Base-by-base conservation (phyloP, 2,888 invertebrate species). In the Lamellibrachia columna region DNA sequence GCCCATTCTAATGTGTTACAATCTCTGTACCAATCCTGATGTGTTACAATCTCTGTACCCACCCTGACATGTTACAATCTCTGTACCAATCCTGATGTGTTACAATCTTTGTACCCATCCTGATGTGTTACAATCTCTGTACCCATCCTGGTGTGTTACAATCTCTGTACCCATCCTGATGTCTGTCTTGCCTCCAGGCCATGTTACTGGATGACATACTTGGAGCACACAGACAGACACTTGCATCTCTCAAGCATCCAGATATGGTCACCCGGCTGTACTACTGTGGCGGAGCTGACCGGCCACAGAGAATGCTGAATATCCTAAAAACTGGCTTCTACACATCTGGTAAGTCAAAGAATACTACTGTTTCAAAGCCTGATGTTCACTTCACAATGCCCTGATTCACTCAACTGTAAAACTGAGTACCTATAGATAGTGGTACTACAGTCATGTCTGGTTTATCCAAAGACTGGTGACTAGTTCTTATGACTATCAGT, bases 291-390 rank as follows among this genome's bases (percentile, higher is more conserved):
- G 94, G 95, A 1, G 93, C 95, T 53, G 95, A 95, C 91, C 94
- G 94, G 92, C 95, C 95, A 9, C 94, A 95, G 11, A 93, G 95
- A 90, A 94, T 95, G 40, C 94, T 94, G 53, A 95, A 95, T n/a
- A 95, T 96, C 60, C 93, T 96, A 11, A 95, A 94, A 90, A 93
- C 94, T 91, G 96, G 96, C 7, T 96, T 96, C 93, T 94, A 95
- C 75, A 94, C 95, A 92, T 94, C 94, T 94, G 96, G 96, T 96
- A 91, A 58, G 90, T 92, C 28, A 92, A 91, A 11, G 52, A 52
- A 52, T 9, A 90, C 15, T 90, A 90, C 90, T 1, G 1, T 58
- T 8, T 2, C 58, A 58, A 15, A 15, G 58, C 15, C 58, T 11
- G 58, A 2, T 58, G 58, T 58, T 11, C 58, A 11, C 15, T 58